Evolutionary conservation across 2,113 vertebrate species (phyloP), one percentile per base, ranked within the genome.

Genomic region (Cichladusa arquata): DNA sequence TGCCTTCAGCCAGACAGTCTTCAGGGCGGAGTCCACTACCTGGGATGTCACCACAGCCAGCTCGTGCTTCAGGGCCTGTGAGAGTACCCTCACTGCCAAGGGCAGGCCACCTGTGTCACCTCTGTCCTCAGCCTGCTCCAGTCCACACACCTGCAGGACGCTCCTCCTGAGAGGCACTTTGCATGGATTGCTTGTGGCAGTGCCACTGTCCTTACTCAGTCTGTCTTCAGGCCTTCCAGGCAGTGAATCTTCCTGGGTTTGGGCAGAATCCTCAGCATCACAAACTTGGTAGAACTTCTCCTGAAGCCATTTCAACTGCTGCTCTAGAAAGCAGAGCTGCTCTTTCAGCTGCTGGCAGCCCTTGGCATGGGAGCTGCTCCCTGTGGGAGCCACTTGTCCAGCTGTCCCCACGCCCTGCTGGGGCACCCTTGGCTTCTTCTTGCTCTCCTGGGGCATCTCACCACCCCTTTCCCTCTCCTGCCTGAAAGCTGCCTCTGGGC

Each of bases 21-120:
- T 98, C 91, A 99, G 98, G 60, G 98, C 98, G 1, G 97, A 97
- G 82, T 99, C 99, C 76, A 99, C 98, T n/a, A 98, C 99, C 65
- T 95, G 98, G 56, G 97, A 98, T 6, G 98, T 97, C 12, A 98
- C 98, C 36, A 92, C 97, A 8, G 97, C 97, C 84, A 99, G 96
- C 96, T 99, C 99, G 3, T 97, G 97, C 94, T 98, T 99, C 82
- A 99, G 95, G 18, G 97, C 94, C 77, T 99, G 98, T 18, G 98
- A 98, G 19, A 99, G 97, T 47, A 95, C 97, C 70, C 62, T 97
- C 20, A 93, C 95, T 65, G 97, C 98, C 1, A 66, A 94, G 20
- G 96, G 79, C 74, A 96, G 69, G 86, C 82, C 80, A 31, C 70
- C 38, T 14, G 57, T 62, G 12, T 80, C 91, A 11, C 65, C 87